Evolutionary conservation across 2,888 invertebrate species (phyloP), one percentile per base, ranked within the genome.

Genomic region (Drosophila koepferae): DNA sequence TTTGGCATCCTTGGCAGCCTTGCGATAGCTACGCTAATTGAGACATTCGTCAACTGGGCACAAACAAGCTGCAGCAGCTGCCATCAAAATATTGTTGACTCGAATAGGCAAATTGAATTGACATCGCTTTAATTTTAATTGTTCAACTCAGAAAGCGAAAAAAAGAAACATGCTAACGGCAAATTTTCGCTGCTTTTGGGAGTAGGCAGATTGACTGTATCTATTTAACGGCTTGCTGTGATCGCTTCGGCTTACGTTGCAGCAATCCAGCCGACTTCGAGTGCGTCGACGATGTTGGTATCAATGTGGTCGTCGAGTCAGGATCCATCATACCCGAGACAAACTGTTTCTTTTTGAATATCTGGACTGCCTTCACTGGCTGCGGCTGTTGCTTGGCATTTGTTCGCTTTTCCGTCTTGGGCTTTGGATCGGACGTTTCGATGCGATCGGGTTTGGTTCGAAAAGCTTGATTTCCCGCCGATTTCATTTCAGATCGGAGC

Each of bases 41-140:
- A 87, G 89, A 72, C 89, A 85, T 85, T 85, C 89, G 87, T 85
- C 85, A 86, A 76, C 58, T 74, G 41, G 67, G 46, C 83, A 62
- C 60, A 86, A 88, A 82, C 74, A 77, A 75, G 83, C 38, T 14
- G 14, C 38, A 18, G 43, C 40, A 38, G 40, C 34, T n/a, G 41
- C 40, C 1, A 6, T 36, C 28, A 16, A 8, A 48, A 28, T 23
- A 46, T 23, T 14, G 41, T n/a, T 7, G 8, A 16, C 40, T 40
- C 6, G 6, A 40, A 14, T 38, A 14, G 5, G 31, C 34, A 51
- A 18, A 5, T 34, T 10, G n/a, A 34, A 51, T 49, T 16, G 28
- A 36, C 43, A 40, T 54, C 14, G 44, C 49, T 51, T 41, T 16
- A 71, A 60, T 48, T 59, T 44, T 14, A 36, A 23, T 28, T 40